Evolutionary conservation across 2,113 vertebrate genomes (phyloP).

Genomic region (Sylvia atricapilla): DNA sequence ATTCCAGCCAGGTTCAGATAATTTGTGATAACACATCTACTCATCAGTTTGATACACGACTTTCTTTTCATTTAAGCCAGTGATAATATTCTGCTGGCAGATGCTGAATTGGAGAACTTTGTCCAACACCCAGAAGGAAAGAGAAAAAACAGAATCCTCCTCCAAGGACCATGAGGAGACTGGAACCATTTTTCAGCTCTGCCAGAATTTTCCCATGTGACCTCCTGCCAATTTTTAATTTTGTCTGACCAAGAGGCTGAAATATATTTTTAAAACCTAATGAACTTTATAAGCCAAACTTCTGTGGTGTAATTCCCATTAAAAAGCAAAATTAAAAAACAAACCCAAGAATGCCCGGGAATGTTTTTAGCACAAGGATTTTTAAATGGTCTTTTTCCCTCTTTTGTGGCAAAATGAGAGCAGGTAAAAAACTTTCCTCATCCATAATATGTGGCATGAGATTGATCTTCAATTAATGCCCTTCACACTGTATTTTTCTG

Average conservation of each 20-base stretch:
- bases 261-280: constrained; percentile 31
- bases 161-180: not conserved
- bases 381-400: not conserved
- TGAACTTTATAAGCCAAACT: not conserved
- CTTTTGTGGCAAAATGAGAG: not conserved
- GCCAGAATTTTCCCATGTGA: not conserved
- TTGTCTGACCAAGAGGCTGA: not conserved
- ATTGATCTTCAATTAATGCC: not conserved
- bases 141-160: not conserved
- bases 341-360: not conserved
- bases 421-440: not conserved
- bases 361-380: not conserved
- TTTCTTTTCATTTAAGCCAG: not conserved
- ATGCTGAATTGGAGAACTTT: not conserved
- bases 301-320: not conserved
- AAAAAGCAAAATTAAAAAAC: not conserved
- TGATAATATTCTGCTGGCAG: not conserved
- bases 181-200: not conserved
- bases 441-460: not conserved
- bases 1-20: not conserved
- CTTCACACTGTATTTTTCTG: not conserved
- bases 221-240: constrained; percentile 2
- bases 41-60: not conserved
- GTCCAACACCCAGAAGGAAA: not conserved
- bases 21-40: not conserved